These are phyloP conservation scores for Spongilla lacustris DNA, from an alignment of 37 sponge, comb jelly and placozoan genomes.

Conservation along the genomic window DNA sequence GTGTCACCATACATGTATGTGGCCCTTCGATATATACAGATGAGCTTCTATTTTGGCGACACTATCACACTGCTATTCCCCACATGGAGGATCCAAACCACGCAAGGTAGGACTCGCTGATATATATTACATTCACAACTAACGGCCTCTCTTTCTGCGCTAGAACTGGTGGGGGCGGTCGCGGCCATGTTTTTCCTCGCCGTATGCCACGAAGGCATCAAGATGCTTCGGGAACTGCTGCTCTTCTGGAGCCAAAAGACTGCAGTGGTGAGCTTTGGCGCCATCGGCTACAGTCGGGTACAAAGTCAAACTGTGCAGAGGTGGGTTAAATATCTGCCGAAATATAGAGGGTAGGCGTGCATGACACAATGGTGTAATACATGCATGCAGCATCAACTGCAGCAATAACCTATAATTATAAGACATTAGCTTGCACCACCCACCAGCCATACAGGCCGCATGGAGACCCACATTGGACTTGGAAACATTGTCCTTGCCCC, in stretches of 20 bases:
- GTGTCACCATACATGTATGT: too few relatives aligned
- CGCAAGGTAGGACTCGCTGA: neutral
- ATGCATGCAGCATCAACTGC: too few relatives aligned
- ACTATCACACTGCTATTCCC: neutral
- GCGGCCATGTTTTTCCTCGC: neutral
- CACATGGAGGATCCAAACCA: neutral
- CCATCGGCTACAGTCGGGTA: neutral
- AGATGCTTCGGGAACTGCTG: neutral
- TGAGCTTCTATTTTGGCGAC: neutral
- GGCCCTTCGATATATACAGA: too few relatives aligned
- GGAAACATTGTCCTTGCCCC: too few relatives aligned
- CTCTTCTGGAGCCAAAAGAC: neutral
- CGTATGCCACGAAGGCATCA: neutral
- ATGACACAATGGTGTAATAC: too few relatives aligned
- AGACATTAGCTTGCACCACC: too few relatives aligned
- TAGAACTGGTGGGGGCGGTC: neutral
- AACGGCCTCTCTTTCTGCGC: too few relatives aligned
- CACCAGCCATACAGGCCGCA: too few relatives aligned
- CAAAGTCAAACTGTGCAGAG: neutral
- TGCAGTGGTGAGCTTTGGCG: neutral
- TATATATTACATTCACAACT: too few relatives aligned
- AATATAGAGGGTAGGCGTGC: too few relatives aligned
- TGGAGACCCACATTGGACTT: too few relatives aligned
- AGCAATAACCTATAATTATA: too few relatives aligned
- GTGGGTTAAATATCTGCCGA: neutral